A percentile compares a stretch with the other conserved stretches of the same genome.
Conservation (phyloP, 2,888 invertebrate genomes). For the Torymus texanus region DNA sequence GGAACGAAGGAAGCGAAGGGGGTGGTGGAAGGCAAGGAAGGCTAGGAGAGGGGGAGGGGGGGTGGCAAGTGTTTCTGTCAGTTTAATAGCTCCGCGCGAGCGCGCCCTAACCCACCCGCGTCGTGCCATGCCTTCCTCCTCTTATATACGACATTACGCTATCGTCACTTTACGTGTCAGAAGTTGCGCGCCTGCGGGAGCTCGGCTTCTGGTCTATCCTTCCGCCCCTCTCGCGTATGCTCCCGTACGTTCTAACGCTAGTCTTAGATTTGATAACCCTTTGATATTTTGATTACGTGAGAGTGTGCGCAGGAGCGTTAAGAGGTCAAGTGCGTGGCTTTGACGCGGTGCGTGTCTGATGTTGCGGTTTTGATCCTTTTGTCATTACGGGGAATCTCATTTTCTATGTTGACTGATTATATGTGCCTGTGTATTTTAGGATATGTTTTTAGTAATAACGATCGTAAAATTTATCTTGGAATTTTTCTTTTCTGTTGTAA, state of each 20-base stretch:
- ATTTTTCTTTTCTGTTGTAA: too few relatives aligned
- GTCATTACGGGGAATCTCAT: not conserved
- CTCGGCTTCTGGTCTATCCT: not conserved
- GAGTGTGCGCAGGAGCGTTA: not conserved
- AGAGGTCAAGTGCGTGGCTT: constrained; percentile 44
- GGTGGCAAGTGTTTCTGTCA: constrained; percentile 76
- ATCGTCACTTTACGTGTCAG: constrained; percentile 74
- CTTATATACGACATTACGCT: constrained; percentile 68
- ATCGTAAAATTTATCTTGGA: too few relatives aligned
- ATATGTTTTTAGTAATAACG: too few relatives aligned
- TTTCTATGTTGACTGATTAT: constrained; percentile 51
- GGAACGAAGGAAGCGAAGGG: constrained; percentile 51
- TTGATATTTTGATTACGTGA: constrained; percentile 66
- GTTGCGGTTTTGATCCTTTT: too few relatives aligned
- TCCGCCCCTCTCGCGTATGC: constrained; percentile 24
- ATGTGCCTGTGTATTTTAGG: constrained; percentile 6
- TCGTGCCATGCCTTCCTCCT: constrained; percentile 57
- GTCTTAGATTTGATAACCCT: constrained; percentile 72
- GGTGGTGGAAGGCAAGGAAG: constrained; percentile 58
- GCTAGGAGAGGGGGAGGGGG: constrained; percentile 62
- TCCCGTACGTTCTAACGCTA: constrained; percentile 57
- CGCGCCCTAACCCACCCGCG: constrained; percentile 57
- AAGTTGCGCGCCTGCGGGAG: constrained; percentile 67
- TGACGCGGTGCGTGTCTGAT: constrained; percentile 8
- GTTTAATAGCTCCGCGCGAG: constrained; percentile 75